Evolutionary conservation across 2,113 vertebrate genomes (phyloP), one percentile per base, ranked within the genome.

Genomic region (Myxocyprinus asiaticus): DNA sequence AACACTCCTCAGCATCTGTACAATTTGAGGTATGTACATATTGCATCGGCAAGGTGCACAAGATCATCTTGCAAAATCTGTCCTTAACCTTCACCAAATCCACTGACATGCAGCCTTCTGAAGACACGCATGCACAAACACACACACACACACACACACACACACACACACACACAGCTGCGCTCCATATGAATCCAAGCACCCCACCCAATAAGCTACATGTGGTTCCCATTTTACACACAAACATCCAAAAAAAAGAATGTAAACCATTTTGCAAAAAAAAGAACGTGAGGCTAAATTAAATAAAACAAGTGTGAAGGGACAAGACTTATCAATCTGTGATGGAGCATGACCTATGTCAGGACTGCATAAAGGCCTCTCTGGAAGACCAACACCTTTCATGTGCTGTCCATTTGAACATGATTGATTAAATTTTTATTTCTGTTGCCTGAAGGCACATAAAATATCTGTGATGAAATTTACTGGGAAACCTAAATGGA

Each of bases 211-310:
- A 59, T 59, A 67, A 81, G 83, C 79, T 85, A 81, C 87, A 89
- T 89, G 85, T 90, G 90, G 85, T 89, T 87, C 87, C 81, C 82
- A 90, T 91, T 86, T 67, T 83, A 85, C 66, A 83, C 33, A 44
- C 73, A 84, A 88, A 83, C 79, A 68, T 79, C 84, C 88, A 81
- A 81, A 89, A 86, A 83, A 87, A 89, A 84, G 90, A 91, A 92
- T 93, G 86, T 87, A 65, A 88, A 85, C 87, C 83, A 87, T 88
- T 87, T 83, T 80, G 79, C 75, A 80, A 67, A 56, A 4, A 82
- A 63, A 72, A 85, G 33, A 56, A 85, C 51, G 6, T 15, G 42
- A 42, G 22, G 9, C 62, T 22, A 9, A 42, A 66, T n/a, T 43
- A 65, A 67, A 66, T 63, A 66, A 12, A 14, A 65, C 42, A 9